Evolutionary conservation across 1,140 invertebrate species (phyloP).

Genomic region (Danaus plexippus): DNA sequence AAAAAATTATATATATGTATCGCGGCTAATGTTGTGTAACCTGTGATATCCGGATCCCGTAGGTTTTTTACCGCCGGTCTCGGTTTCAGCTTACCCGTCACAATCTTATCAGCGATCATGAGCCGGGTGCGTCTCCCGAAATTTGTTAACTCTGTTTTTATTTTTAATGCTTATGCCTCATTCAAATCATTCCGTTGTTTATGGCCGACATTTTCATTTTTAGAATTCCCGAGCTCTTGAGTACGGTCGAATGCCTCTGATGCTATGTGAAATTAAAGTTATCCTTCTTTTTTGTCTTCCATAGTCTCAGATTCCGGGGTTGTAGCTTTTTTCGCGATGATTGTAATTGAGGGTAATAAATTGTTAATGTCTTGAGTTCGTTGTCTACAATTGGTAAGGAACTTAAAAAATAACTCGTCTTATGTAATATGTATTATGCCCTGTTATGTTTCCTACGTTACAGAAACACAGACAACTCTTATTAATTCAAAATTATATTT

Average conservation of each 20-base stretch:
- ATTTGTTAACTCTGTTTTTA: conserved; percentile 57
- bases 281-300: conserved; percentile 52
- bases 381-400: no score
- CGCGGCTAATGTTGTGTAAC: conserved; percentile 59
- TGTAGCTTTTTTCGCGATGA: conserved; percentile 57
- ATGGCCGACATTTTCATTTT: conserved; percentile 69
- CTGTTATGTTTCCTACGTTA: no score
- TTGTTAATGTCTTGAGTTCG: conserved; percentile 35
- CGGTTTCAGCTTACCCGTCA: conserved; percentile 39
- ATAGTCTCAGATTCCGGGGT: conserved; percentile 51
- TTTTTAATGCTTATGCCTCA: conserved; percentile 62
- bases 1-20: conserved; percentile 43
- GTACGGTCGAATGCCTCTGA: conserved; percentile 45
- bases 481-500: no score
- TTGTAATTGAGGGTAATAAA: conserved; percentile 65
- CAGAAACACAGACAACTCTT: no score
- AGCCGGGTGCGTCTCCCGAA: conserved; percentile 39
- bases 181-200: conserved; percentile 69
- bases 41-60: conserved; percentile 57
- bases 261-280: conserved; percentile 61
- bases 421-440: no score
- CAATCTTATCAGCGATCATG: conserved; percentile 24
- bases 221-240: conserved; percentile 45
- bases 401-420: no score
- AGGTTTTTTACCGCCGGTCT: conserved; percentile 44